phyloP scores from a whole-genome alignment of 2,888 invertebrate species.

The Hyles lineata region DNA sequence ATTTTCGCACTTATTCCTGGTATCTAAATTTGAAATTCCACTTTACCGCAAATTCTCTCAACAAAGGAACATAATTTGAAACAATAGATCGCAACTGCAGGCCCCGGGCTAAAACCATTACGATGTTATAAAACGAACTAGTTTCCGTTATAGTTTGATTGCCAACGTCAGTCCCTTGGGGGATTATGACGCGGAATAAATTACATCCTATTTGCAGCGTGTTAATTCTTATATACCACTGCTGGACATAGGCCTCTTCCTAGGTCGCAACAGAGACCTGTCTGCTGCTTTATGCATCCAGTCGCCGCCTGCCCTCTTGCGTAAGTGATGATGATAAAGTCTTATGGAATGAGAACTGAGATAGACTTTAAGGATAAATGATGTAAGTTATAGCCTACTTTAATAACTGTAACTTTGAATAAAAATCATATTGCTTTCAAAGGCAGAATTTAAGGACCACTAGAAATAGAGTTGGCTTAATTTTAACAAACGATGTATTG shows the following conservation, averaged over 20 bases:
- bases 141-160: slow-evolving; percentile 37
- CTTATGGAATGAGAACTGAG: too few relatives aligned
- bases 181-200: slow-evolving; percentile 25
- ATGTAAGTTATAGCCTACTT: too few relatives aligned
- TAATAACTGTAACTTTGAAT: background rate
- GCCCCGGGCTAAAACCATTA: slow-evolving; percentile 50
- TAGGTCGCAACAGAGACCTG: too few relatives aligned
- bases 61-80: slow-evolving; percentile 56
- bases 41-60: slow-evolving; percentile 14
- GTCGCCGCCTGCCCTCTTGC: too few relatives aligned
- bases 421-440: background rate
- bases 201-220: background rate
- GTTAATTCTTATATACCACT: too few relatives aligned
- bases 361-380: too few relatives aligned
- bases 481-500: too few relatives aligned
- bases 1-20: background rate
- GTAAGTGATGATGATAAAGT: too few relatives aligned
- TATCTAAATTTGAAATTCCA: background rate
- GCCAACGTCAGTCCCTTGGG: slow-evolving; percentile 9
- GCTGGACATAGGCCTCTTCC: too few relatives aligned
- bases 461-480: too few relatives aligned
- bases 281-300: too few relatives aligned
- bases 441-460: too few relatives aligned
- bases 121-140: slow-evolving; percentile 38
- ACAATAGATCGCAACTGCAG: slow-evolving; percentile 56